Base-by-base conservation (phyloP, 2,888 invertebrate genomes). In the Micoletzkya japonica region DNA sequence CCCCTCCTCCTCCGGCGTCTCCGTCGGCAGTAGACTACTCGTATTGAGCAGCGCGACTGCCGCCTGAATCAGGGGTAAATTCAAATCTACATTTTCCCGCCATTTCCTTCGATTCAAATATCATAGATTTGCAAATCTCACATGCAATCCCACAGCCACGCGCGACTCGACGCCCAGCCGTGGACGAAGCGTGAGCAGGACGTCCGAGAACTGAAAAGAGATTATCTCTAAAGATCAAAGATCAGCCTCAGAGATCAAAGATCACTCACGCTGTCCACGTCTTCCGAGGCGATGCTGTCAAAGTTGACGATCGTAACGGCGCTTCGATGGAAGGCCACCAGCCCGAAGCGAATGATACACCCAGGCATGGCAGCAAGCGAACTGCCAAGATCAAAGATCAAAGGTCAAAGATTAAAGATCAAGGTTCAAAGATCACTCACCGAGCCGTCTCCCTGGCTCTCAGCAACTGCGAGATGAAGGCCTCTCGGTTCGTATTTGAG, bases 321-420 rank as follows among this genome's bases (percentile, higher is more conserved):
- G 24, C 49, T 58, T 49, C 58, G 68, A 68, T 68, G 68, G 32
- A 68, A 68, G 34, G 68, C 68, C 0, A 68, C 57, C 7, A 68
- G 68, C 20, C 68, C 68, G 28, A 32, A 68, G 28, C 68, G 68
- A 20, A 36, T 4, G 1, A 58, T 32, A 49, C 68, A 68, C 4
- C 50, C 50, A 34, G 68, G 68, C 34, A 68, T 37, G 50, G n/a
- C 50, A 56, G 30, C 6, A 20, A 56, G 4, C 4, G 28, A 2
- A 30, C 2, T 54, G 24, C 6, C 17, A 56, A 56, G 17, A 52
- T n/a, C 6, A 14, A n/a, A 7, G 26, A 14, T n/a, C 52, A 52
- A 52, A n/a, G 6, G n/a, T 52, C 10, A n/a, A 14, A n/a, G 14
- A 17, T 7, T 17, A 10, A 10, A 17, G 7, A 39, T 10, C 39